These are phyloP conservation scores for Phataginus tricuspis DNA, from an alignment of 2,797 vertebrate genomes.

Conservation along the genomic window DNA sequence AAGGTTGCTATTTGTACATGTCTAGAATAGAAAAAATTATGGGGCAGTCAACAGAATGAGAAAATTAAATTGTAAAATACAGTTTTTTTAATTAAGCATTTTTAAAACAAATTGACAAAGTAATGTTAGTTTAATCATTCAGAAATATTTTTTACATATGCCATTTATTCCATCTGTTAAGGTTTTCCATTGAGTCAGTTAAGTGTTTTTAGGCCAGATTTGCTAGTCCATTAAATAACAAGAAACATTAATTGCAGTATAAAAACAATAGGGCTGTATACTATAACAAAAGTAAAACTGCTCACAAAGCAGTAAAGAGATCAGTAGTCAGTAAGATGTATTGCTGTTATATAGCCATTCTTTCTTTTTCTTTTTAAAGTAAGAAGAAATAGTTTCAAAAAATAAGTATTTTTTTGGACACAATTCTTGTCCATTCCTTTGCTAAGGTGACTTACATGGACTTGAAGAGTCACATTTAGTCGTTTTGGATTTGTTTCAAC, in stretches of 20 bases:
- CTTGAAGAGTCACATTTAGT: not conserved
- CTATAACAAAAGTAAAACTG: not conserved
- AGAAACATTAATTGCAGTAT: not conserved
- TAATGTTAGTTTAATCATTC: constrained; percentile 6
- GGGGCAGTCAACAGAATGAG: not conserved
- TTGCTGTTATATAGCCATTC: not conserved
- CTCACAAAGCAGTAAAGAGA: constrained; percentile 28
- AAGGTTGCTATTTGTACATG: not conserved
- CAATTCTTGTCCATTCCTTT: not conserved
- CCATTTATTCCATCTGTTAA: constrained; percentile 41
- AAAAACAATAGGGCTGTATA: not conserved
- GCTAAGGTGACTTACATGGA: not conserved
- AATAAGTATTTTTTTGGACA: not conserved
- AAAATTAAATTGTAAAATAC: constrained; percentile 19
- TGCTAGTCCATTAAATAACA: constrained; percentile 26
- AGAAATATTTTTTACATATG: constrained; percentile 22
- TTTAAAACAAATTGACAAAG: constrained; percentile 41
- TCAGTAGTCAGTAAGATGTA: not conserved
- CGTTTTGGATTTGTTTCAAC: not conserved
- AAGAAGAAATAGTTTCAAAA: not conserved
- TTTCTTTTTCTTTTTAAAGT: not conserved
- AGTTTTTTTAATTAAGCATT: not conserved
- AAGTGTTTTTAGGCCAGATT: constrained; percentile 55
- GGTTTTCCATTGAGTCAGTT: constrained; percentile 26
- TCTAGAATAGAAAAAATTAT: constrained; percentile 27